Evolutionary conservation across 2,797 vertebrate species (phyloP).

Genomic region (Anomalospiza imberbis): DNA sequence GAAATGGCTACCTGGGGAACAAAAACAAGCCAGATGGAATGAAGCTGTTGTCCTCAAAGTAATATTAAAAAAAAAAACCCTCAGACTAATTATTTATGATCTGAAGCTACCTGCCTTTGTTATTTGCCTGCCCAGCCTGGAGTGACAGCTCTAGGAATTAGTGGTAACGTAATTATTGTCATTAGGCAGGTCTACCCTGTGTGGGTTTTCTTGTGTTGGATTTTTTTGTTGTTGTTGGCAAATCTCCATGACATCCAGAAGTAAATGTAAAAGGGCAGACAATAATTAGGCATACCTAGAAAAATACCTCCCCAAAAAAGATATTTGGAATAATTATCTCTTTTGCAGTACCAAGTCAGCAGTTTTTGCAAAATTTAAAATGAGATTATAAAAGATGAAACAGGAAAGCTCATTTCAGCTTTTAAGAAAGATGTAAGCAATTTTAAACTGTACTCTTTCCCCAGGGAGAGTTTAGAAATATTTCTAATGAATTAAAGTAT

Average conservation of each 20-base stretch:
- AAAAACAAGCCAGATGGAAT: neutral
- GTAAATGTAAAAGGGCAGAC: constrained; percentile 49
- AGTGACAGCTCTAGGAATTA: constrained; percentile 45
- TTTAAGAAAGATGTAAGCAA: constrained; percentile 77
- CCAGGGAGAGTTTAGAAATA: constrained; percentile 57
- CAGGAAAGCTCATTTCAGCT: constrained; percentile 73
- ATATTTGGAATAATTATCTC: constrained; percentile 67
- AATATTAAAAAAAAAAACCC: neutral
- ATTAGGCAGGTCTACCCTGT: constrained; percentile 32
- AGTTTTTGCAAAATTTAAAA: constrained; percentile 63
- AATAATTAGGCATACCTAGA: constrained; percentile 46
- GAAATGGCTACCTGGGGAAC: neutral
- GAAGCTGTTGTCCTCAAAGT: neutral
- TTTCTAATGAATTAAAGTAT: constrained; percentile 74
- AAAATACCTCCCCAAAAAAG: constrained; percentile 6
- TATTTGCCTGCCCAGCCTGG: neutral
- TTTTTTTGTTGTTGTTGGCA: neutral
- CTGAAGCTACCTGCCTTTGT: neutral
- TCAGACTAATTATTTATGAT: constrained; percentile 41
- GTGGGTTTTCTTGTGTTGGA: neutral
- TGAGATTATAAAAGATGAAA: constrained; percentile 72
- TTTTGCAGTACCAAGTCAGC: constrained; percentile 65
- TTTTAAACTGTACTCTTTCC: constrained; percentile 67
- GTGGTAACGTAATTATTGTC: constrained; percentile 62
- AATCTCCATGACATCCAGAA: constrained; percentile 53